Evolutionary conservation across 2,888 invertebrate genomes (phyloP).

Genomic region (Chesias legatella): DNA sequence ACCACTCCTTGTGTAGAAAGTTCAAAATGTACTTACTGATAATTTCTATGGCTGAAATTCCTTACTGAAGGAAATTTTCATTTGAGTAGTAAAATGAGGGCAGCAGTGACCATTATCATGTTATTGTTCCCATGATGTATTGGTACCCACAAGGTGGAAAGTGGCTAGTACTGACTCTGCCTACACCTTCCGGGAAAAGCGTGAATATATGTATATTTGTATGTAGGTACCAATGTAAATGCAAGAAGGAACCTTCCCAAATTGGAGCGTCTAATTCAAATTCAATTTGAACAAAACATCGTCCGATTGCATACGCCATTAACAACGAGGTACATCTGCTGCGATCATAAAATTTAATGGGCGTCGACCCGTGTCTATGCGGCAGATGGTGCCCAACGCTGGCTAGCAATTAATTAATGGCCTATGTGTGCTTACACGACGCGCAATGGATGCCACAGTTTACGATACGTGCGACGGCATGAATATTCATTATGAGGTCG

Average conservation of each 20-base stretch:
- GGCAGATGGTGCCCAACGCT: constrained; percentile 64
- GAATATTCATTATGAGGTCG: constrained; percentile 60
- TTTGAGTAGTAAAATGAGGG: too few species aligned
- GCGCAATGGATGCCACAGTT: constrained; percentile 65
- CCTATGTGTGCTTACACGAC: constrained; percentile 61
- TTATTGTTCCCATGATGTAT: too few species aligned
- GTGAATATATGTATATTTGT: too few species aligned
- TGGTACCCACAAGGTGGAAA: too few species aligned
- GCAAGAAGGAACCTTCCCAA: constrained; percentile 16
- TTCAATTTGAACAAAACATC: constrained; percentile 36
- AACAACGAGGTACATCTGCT: constrained; percentile 58
- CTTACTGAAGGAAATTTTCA: too few species aligned
- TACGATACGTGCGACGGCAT: constrained; percentile 56
- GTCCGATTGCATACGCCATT: constrained; percentile 46
- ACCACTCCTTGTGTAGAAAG: too few species aligned
- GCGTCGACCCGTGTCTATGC: constrained; percentile 50
- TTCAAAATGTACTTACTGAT: too few species aligned
- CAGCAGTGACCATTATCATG: too few species aligned
- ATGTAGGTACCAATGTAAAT: too few species aligned
- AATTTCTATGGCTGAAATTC: too few species aligned
- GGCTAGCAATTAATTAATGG: constrained; percentile 69
- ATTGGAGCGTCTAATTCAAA: constrained; percentile 31
- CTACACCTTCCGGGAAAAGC: too few species aligned
- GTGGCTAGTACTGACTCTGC: too few species aligned
- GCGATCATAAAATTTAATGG: constrained; percentile 70